Evolutionary conservation across 2,797 vertebrate species (phyloP).

Genomic region (Ispidina lecontei): DNA sequence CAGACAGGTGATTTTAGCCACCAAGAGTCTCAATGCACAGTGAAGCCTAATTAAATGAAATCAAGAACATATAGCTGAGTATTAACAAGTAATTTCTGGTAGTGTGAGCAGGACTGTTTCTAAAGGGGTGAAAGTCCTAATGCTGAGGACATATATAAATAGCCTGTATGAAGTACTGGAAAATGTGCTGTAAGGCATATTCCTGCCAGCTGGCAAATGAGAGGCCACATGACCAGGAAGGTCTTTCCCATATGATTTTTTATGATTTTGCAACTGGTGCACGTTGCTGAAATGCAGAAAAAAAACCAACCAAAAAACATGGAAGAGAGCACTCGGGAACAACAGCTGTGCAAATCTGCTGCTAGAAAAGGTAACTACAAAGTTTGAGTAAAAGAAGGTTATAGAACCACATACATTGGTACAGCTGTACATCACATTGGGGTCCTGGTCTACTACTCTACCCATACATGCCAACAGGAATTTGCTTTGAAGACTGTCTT

Average conservation of each 20-base stretch:
- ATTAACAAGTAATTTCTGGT: not conserved
- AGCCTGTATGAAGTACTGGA: not conserved
- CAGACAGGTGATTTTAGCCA: not conserved
- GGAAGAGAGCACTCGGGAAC: not conserved
- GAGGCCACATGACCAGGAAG: not conserved
- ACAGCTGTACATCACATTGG: not conserved
- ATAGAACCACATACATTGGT: not conserved
- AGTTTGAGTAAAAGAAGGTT: not conserved
- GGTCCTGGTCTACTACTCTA: not conserved
- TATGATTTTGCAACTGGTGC: not conserved
- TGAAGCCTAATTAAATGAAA: not conserved
- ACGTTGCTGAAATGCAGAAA: not conserved
- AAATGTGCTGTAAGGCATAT: conserved; percentile 24
- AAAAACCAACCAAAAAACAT: not conserved
- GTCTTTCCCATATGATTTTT: not conserved
- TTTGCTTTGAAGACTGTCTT: not conserved
- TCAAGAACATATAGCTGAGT: not conserved
- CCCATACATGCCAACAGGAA: not conserved
- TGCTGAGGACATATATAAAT: conserved; percentile 26
- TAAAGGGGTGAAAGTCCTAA: not conserved
- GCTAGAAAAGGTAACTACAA: not conserved
- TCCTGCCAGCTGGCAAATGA: conserved; percentile 24
- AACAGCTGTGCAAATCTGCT: not conserved
- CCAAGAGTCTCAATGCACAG: not conserved
- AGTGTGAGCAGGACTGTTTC: not conserved